Evolutionary conservation across 2,113 vertebrate species (phyloP).

Genomic region (Muntiacus reevesi): DNA sequence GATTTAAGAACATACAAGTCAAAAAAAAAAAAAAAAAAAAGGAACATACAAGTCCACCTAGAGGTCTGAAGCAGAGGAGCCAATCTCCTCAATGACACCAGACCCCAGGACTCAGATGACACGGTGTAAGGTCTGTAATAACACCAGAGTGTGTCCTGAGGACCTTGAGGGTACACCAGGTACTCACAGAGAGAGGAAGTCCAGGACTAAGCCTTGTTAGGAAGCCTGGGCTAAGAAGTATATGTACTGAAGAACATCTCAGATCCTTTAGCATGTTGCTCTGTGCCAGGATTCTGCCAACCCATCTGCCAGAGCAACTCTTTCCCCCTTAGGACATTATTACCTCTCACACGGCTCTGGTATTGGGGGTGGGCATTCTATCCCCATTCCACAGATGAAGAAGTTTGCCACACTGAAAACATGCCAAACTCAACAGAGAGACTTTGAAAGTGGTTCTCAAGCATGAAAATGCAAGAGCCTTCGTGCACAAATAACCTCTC

Average conservation of each 20-base stretch:
- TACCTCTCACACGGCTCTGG: rapidly evolving
- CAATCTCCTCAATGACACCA: background rate
- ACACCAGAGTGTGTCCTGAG: background rate
- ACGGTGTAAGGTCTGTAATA: background rate
- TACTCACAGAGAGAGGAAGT: background rate
- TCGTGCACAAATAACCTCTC: background rate
- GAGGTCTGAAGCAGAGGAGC: background rate
- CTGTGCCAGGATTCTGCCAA: background rate
- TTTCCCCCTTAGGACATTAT: background rate
- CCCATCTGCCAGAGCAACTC: background rate
- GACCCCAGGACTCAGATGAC: background rate
- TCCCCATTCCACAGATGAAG: background rate
- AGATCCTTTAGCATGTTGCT: background rate
- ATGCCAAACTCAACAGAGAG: background rate
- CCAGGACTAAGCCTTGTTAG: background rate
- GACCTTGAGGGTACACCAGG: background rate
- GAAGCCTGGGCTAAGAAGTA: background rate
- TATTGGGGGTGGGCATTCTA: no score
- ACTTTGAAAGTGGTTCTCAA: background rate
- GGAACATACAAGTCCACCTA: background rate
- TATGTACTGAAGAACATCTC: background rate
- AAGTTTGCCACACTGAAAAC: background rate
- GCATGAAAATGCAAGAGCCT: background rate
- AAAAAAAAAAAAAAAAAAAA: no score
- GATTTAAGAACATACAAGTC: background rate